phyloP scores from a whole-genome alignment of 1,140 invertebrate genomes.

The Metaphire vulgaris region DNA sequence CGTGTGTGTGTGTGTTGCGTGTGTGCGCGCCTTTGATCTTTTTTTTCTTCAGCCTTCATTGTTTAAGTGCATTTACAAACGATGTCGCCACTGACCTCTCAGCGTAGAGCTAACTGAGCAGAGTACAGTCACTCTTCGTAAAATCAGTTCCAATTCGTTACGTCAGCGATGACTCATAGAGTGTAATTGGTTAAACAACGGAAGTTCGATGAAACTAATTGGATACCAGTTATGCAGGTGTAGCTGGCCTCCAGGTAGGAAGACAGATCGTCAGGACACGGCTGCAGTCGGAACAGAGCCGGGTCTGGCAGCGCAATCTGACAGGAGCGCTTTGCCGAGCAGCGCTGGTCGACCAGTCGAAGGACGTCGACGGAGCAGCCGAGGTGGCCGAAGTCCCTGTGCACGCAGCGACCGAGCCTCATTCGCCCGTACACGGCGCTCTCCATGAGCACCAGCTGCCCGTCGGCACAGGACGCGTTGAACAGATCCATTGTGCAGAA shows the following conservation, averaged over 20 bases:
- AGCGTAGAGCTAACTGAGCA: too few relatives aligned
- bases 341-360: neutral
- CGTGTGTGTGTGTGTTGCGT: too few relatives aligned
- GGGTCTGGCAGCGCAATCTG: neutral
- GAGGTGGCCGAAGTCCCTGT: slow-evolving; percentile 3
- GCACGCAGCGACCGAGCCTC: slow-evolving; percentile 13
- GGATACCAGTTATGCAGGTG: too few relatives aligned
- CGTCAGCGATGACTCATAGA: too few relatives aligned
- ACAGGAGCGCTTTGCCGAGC: neutral
- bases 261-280: neutral
- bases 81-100: too few relatives aligned
- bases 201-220: too few relatives aligned
- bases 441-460: neutral
- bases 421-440: slow-evolving; percentile 11
- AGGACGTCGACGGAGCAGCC: slow-evolving; percentile 10
- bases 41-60: too few relatives aligned
- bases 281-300: neutral
- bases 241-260: slow-evolving; percentile 1
- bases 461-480: neutral
- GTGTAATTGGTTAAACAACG: too few relatives aligned
- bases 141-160: too few relatives aligned
- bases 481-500: neutral
- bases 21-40: too few relatives aligned
- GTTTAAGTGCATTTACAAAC: too few relatives aligned
- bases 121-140: too few relatives aligned